Base-by-base conservation (phyloP, 2,797 vertebrate species). In the Galago senegalensis region DNA sequence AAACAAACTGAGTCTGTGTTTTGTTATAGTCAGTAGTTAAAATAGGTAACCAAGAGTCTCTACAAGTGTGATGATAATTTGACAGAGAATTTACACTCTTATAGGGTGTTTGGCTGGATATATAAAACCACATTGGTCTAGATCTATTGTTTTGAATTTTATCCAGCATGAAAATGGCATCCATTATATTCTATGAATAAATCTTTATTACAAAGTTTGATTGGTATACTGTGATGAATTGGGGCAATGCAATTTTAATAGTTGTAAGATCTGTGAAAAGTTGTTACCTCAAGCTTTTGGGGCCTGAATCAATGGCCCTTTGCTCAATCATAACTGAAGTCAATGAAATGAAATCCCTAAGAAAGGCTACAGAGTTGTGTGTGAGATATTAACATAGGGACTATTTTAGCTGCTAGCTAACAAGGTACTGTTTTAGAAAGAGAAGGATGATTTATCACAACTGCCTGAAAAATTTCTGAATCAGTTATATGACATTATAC, bases 201-300 rank as follows among this genome's bases (percentile, higher is more conserved):
- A 63, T 83, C 34, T 93, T 76, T 91, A 88, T 93, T 96, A 80
- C 67, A 89, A 89, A 87, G n/a, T 7, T 70, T 95, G 43, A 96
- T 13, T 31, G 5, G 6, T 89, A 1, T 20, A 56, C 20, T 89
- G 2, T 87, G 94, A 94, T 89, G 31, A 83, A 87, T 82, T 70
- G 13, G 14, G 53, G 86, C 43, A 93, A 49, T 87, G 4, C 14
- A 97, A 93, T 93, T 53, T 53, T 53, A 53, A 53, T 95, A 96
- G 72, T 80, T 96, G 79, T 76, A 93, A 88, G 9, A 58, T 56
- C 63, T 89, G 34, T 84, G 80, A 92, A 93, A 95, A 88, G 61
- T 96, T 97, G 93, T 87, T 96, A 88, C n/a, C 56, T 87, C 86
- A 94, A 94, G 13, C 7, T 70, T 87, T 89, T 97, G 60, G 31